phyloP scores from a whole-genome alignment of 2,113 vertebrate genomes.

The Oenanthe melanoleuca region DNA sequence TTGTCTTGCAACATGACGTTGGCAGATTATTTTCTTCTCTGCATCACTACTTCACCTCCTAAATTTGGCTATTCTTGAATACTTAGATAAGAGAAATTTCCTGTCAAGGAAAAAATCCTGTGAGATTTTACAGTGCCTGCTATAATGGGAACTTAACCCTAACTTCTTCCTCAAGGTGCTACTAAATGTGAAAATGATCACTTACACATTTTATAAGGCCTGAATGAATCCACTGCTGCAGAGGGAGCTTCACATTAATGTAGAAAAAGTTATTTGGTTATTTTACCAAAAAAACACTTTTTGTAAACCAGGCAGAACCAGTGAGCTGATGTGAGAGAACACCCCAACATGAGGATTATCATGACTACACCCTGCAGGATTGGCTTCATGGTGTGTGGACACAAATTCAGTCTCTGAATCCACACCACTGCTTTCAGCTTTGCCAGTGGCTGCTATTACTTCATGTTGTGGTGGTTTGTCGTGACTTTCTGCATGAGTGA shows the following conservation, averaged over 20 bases:
- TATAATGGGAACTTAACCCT: neutral
- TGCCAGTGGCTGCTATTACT: neutral
- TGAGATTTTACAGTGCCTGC: neutral
- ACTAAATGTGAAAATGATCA: neutral
- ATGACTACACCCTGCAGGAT: neutral
- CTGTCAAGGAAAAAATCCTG: neutral
- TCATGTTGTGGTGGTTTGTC: neutral
- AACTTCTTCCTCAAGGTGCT: neutral
- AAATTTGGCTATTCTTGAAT: neutral
- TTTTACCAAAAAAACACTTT: neutral
- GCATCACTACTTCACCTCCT: neutral
- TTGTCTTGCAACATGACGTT: neutral
- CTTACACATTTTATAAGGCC: neutral
- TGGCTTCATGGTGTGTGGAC: neutral
- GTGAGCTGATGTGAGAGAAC: neutral
- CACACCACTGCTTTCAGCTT: neutral
- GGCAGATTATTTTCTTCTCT: neutral
- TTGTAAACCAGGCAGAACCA: neutral
- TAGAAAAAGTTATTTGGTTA: neutral
- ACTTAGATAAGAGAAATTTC: neutral
- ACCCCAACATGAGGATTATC: neutral
- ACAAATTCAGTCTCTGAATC: neutral
- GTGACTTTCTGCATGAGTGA: accelerated
- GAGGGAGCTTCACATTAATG: neutral
- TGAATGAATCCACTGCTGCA: neutral